Conservation (phyloP, 64 coral and sea anemone species). For the Actinia tenebrosa region DNA sequence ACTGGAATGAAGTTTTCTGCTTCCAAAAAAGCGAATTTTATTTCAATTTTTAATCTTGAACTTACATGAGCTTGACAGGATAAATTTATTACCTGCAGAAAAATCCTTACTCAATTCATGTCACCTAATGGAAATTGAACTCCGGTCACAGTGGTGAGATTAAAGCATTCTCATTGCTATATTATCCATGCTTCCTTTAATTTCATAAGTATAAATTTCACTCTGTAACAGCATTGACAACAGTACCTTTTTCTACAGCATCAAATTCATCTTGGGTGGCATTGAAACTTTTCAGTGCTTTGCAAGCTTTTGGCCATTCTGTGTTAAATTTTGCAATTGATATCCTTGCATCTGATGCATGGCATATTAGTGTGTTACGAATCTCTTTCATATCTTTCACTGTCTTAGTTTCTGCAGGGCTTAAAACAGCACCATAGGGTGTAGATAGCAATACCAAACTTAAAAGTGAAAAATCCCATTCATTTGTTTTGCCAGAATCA, state of each 20-base stretch:
- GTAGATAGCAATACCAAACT: background rate
- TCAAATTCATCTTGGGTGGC: constrained; percentile 7
- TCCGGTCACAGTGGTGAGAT: too few species aligned
- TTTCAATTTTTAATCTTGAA: too few species aligned
- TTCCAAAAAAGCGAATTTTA: too few species aligned
- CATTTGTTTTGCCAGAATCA: background rate
- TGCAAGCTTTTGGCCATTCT: constrained; percentile 1
- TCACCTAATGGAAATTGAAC: too few species aligned
- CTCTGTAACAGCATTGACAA: too few species aligned
- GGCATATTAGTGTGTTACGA: background rate
- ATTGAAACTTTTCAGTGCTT: background rate
- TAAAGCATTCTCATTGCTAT: too few species aligned
- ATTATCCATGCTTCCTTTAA: too few species aligned
- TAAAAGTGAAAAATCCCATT: constrained; percentile 10
- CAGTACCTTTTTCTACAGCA: background rate
- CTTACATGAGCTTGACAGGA: too few species aligned
- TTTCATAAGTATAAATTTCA: too few species aligned
- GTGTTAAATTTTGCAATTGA: background rate
- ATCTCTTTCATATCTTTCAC: constrained; percentile 4
- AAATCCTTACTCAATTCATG: too few species aligned
- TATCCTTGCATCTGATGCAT: constrained; percentile 2
- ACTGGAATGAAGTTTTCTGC: too few species aligned
- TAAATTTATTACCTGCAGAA: too few species aligned
- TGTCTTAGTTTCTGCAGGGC: background rate
- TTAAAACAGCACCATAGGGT: background rate